Percentiles rank a stretch among this genome's conserved stretches.
phyloP scores from a whole-genome alignment of 1,140 invertebrate species.

The Diuraphis noxia region DNA sequence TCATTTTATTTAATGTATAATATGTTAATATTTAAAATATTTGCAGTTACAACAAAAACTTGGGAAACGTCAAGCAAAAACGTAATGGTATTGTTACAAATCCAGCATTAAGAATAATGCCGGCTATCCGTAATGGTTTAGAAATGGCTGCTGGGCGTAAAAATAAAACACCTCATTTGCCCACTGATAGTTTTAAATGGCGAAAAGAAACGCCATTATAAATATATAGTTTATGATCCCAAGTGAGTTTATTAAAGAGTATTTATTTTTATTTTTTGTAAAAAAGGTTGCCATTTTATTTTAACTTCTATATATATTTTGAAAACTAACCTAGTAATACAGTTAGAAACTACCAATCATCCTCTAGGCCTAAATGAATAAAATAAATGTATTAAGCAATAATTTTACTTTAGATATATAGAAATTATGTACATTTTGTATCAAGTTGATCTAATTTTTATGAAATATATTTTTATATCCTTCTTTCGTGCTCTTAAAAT shows the following conservation, averaged over 20 bases:
- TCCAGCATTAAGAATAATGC: constrained; percentile 77
- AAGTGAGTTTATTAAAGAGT: constrained; percentile 33
- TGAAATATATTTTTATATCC: constrained; percentile 28
- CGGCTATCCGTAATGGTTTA: constrained; percentile 72
- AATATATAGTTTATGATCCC: constrained; percentile 49
- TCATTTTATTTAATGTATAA: not conserved
- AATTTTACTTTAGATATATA: not conserved
- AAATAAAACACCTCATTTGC: constrained; percentile 62
- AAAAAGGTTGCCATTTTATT: not conserved
- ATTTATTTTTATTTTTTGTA: constrained; percentile 11
- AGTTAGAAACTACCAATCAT: not conserved
- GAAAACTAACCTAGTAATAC: not conserved
- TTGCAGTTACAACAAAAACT: constrained; percentile 55
- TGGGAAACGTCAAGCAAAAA: constrained; percentile 67
- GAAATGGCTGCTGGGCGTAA: constrained; percentile 66
- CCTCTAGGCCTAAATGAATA: not conserved
- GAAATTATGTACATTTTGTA: not conserved
- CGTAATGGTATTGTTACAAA: constrained; percentile 91
- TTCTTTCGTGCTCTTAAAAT: not conserved
- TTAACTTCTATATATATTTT: not conserved
- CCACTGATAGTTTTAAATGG: constrained; percentile 70
- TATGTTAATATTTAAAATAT: not conserved
- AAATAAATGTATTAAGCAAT: not conserved
- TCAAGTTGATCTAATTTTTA: not conserved
- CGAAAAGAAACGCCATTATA: constrained; percentile 73